Conservation (phyloP, 2,113 vertebrate species). For the Pseudorhombus dupliciocellatus region DNA sequence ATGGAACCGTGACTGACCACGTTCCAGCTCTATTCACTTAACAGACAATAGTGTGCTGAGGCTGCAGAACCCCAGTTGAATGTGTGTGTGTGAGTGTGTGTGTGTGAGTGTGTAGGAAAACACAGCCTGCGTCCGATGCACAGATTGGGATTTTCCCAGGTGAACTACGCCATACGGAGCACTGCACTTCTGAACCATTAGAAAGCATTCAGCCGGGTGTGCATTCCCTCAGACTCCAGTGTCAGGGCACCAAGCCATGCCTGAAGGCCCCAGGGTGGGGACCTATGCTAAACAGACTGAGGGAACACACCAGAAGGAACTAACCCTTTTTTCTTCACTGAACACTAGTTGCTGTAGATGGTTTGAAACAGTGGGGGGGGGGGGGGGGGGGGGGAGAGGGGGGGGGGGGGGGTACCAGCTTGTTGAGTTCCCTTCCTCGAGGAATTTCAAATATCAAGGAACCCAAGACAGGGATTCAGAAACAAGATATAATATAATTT, state of each 20-base stretch:
- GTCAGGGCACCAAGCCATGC: constrained; percentile 76
- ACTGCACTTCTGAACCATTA: constrained; percentile 63
- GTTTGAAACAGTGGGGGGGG: constrained; percentile 28
- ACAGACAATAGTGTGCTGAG: constrained; percentile 74
- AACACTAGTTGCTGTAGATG: constrained; percentile 65
- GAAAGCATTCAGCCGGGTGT: constrained; percentile 71
- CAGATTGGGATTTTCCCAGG: constrained; percentile 82
- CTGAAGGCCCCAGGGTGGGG: constrained; percentile 74
- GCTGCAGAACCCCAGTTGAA: constrained; percentile 71
- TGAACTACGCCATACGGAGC: constrained; percentile 74
- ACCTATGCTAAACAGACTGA: constrained; percentile 74
- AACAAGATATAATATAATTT: too few relatives aligned
- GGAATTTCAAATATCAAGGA: constrained; percentile 42
- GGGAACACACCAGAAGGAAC: constrained; percentile 77
- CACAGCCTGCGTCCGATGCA: constrained; percentile 40
- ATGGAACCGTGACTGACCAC: constrained; percentile 76
- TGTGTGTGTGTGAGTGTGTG: constrained; percentile 6
- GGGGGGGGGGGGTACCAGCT: constrained; percentile 59
- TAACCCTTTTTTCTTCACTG: constrained; percentile 67
- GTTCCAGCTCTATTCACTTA: constrained; percentile 74
- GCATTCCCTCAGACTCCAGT: constrained; percentile 72
- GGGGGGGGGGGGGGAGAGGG: constrained; percentile 10
- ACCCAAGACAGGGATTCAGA: constrained; percentile 12
- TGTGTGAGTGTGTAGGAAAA: background rate
- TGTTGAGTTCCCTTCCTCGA: constrained; percentile 70